Conservation (phyloP, 2,113 vertebrate genomes). For the Sardina pilchardus region DNA sequence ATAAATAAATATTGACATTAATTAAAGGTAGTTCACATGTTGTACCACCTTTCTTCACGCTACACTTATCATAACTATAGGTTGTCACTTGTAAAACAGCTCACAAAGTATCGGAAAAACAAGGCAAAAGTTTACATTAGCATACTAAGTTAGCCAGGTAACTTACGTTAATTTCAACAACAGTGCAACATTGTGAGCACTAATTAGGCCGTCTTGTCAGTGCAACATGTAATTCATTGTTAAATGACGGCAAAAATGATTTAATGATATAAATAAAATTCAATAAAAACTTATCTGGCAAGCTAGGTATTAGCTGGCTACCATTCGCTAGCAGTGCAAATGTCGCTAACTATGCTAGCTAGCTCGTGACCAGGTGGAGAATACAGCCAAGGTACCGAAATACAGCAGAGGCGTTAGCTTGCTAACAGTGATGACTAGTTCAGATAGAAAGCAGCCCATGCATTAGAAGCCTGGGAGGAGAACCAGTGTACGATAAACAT, state of each 20-base stretch:
- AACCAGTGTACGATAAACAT: background rate
- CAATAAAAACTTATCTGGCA: background rate
- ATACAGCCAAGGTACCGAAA: background rate
- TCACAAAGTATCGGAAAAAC: background rate
- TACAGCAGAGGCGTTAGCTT: constrained; percentile 3
- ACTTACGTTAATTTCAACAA: background rate
- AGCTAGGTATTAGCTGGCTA: background rate
- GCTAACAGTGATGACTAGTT: background rate
- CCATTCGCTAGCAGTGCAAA: background rate
- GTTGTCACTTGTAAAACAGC: background rate
- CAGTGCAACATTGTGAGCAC: background rate
- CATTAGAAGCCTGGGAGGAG: background rate
- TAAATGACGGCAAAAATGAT: background rate
- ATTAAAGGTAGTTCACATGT: background rate
- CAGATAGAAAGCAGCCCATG: background rate
- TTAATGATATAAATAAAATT: background rate
- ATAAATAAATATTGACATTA: background rate
- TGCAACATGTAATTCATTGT: background rate
- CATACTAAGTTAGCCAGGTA: background rate
- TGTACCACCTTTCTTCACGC: background rate
- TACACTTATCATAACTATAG: background rate
- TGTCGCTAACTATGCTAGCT: background rate
- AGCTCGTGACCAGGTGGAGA: constrained; percentile 6
- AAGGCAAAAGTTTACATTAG: background rate
- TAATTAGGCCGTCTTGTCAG: background rate